Evolutionary conservation across 2,113 vertebrate genomes (phyloP).

Genomic region (Stigmatopora nigra): DNA sequence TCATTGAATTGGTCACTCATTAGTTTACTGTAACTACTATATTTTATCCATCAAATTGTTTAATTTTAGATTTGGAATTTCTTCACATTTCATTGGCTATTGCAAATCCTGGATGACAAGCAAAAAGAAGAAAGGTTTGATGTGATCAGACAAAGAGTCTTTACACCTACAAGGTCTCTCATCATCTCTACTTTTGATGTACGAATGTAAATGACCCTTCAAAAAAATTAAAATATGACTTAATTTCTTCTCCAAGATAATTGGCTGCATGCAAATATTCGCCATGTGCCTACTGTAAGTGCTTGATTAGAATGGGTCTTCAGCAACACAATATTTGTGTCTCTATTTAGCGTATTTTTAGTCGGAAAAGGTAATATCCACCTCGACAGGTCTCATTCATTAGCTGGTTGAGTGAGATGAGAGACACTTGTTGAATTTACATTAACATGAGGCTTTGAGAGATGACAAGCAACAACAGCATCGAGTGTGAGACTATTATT

Average conservation of each 20-base stretch:
- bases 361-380: slow-evolving; percentile 32
- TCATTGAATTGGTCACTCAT: background rate
- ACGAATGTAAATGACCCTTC: slow-evolving; percentile 28
- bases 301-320: slow-evolving; percentile 50
- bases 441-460: slow-evolving; percentile 26
- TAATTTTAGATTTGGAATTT: background rate
- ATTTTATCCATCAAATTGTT: background rate
- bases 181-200: slow-evolving; percentile 20
- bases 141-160: slow-evolving; percentile 29
- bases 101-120: background rate
- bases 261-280: slow-evolving; percentile 43
- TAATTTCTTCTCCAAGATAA: slow-evolving; percentile 19
- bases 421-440: slow-evolving; percentile 30
- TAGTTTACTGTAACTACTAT: background rate
- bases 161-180: slow-evolving; percentile 25
- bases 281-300: slow-evolving; percentile 43
- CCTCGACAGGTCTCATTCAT: slow-evolving; percentile 53
- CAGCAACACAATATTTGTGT: slow-evolving; percentile 51
- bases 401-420: slow-evolving; percentile 41
- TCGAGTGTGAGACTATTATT: slow-evolving; percentile 4
- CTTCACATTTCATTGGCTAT: background rate
- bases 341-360: slow-evolving; percentile 27
- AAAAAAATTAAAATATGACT: slow-evolving; percentile 34
- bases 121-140: slow-evolving; percentile 13
- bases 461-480: slow-evolving; percentile 1